Base-by-base conservation (phyloP, 1,140 invertebrate genomes). In the Caenorhabditis inopinata region DNA sequence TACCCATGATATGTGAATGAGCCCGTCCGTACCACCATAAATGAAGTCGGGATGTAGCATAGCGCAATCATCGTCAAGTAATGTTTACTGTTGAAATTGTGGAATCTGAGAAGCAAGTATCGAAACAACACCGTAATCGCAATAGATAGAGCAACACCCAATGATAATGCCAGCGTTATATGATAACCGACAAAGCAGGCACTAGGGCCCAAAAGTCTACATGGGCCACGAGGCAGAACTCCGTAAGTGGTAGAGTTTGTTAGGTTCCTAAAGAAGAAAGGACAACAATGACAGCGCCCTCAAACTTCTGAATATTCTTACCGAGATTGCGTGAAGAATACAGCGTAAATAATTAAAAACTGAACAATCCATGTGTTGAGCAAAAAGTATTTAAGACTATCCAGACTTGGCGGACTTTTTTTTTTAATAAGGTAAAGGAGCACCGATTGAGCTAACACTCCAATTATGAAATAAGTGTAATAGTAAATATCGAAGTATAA, bases 321-420 rank as follows among this genome's bases (percentile, higher is more conserved):
- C 58, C 58, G 35, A 2, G 32, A 38, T 42, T 68, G 58, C 3
- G 32, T 38, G 58, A 68, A 68, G 32, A 68, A 68, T 3, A 32
- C 12, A 29, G 38, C 21, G n/a, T 38, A 38, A 38, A 68, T 29
- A 21, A 68, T 32, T 1, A 18, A 12, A 38, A 68, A 68, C n/a
- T 68, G 58, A 9, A 68, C 58, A 68, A 68, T 68, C 58, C 58
- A 68, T 5, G 58, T 68, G 12, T 68, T 68, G 11, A 68, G 35
- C 11, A 68, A 25, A 68, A 68, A 68, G n/a, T 68, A 68, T 21
- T 32, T n/a, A 21, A 68, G 38, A 21, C 58, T 68, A 16, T 68
- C 29, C 7, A 68, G n/a, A 18, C 58, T 68, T 7, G 58, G 58
- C n/a, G 58, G 58, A 38, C 58, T 68, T 21, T 68, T 68, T 6